Percentiles rank a stretch among this genome's conserved stretches.
phyloP scores from a whole-genome alignment of 2,797 vertebrate genomes.

The Miichthys miiuy region DNA sequence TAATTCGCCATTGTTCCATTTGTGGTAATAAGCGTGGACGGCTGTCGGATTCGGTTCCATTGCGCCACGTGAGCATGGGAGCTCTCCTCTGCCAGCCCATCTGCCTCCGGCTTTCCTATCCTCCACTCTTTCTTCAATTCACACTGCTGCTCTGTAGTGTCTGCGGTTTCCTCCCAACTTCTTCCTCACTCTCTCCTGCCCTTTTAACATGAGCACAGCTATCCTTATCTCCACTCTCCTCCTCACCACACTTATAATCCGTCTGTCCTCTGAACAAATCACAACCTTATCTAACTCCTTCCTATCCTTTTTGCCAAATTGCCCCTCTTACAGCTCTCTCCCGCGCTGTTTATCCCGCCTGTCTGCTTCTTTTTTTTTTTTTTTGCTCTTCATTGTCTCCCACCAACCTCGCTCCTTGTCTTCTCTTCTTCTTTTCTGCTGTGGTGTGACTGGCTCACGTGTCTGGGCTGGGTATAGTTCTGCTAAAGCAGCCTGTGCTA shows the following conservation, averaged over 20 bases:
- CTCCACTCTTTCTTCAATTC: constrained; percentile 49
- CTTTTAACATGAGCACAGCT: constrained; percentile 52
- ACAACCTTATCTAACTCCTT: constrained; percentile 73
- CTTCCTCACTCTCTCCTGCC: constrained; percentile 30
- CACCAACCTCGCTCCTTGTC: constrained; percentile 51
- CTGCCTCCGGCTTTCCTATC: constrained; percentile 74
- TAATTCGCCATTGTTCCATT: constrained; percentile 82
- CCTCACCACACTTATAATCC: constrained; percentile 71
- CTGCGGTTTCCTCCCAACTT: constrained; percentile 51
- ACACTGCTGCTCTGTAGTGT: constrained; percentile 52
- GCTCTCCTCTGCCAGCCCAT: constrained; percentile 65
- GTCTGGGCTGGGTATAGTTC: constrained; percentile 43
- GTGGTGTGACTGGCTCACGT: constrained; percentile 60
- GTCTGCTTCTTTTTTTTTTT: constrained; percentile 28
- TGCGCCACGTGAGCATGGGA: constrained; percentile 72
- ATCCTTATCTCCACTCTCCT: constrained; percentile 70
- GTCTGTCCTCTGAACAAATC: constrained; percentile 77
- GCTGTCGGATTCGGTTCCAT: constrained; percentile 83
- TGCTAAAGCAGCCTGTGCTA: constrained; percentile 36
- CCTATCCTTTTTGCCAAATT: constrained; percentile 66
- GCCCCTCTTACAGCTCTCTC: constrained; percentile 51
- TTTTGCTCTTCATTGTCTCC: constrained; percentile 42
- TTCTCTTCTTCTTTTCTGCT: constrained; percentile 47
- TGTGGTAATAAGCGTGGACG: constrained; percentile 84
- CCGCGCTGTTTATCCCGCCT: constrained; percentile 53